phyloP scores from a whole-genome alignment of 2,113 vertebrate species.

The Stomatorhinus ivindoensis region DNA sequence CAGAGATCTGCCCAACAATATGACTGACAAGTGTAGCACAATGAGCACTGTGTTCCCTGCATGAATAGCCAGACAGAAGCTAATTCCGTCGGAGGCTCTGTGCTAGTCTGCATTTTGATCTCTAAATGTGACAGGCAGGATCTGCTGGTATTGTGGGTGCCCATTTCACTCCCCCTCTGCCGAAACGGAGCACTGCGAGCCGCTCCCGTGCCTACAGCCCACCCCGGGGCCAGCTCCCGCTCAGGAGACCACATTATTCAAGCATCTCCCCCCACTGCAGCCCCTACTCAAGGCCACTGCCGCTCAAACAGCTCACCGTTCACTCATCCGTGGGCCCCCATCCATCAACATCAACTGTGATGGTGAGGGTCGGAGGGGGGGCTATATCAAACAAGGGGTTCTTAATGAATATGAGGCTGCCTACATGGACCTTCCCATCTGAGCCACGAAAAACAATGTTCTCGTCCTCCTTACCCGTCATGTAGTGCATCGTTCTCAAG shows the following conservation, averaged over 20 bases:
- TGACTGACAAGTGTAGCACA: neutral
- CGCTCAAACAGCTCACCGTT: slow-evolving; percentile 45
- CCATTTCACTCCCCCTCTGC: neutral
- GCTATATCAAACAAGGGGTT: neutral
- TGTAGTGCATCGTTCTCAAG: neutral
- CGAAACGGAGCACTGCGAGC: neutral
- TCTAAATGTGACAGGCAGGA: neutral
- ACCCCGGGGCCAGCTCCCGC: neutral
- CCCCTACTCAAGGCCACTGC: slow-evolving; percentile 47
- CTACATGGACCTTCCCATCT: neutral
- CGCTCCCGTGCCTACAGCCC: neutral
- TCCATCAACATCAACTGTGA: slow-evolving; percentile 54
- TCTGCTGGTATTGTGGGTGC: neutral
- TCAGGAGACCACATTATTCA: slow-evolving; percentile 2
- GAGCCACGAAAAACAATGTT: neutral
- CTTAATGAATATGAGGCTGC: slow-evolving; percentile 19
- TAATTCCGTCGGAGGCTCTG: neutral
- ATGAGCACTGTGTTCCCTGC: neutral
- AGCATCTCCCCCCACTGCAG: slow-evolving; percentile 9
- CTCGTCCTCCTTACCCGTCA: neutral
- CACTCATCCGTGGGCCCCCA: slow-evolving; percentile 52
- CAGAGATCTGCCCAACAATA: neutral
- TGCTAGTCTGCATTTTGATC: neutral
- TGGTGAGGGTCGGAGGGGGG: neutral
- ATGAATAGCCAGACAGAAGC: neutral